These are phyloP conservation scores for Podarcis lilfordi DNA, from an alignment of 2,797 vertebrate species.

Conservation along the genomic window DNA sequence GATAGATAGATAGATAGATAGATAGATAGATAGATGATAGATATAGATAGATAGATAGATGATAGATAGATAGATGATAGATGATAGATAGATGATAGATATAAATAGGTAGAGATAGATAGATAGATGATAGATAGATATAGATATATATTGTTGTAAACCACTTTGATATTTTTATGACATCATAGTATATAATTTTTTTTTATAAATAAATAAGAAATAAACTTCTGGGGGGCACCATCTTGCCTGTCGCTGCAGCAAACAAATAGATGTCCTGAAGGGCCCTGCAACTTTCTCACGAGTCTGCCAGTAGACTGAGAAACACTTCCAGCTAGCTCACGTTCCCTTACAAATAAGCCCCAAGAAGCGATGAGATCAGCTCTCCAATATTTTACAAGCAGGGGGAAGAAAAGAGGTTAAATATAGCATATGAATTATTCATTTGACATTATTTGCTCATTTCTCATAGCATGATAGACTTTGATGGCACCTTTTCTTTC, in stretches of 20 bases:
- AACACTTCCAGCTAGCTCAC: background rate
- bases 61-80: no score
- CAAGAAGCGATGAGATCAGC: conserved; percentile 11
- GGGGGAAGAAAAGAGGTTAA: conserved; percentile 2
- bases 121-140: no score
- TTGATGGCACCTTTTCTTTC: conserved; percentile 29
- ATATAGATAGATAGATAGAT: no score
- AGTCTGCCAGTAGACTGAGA: background rate
- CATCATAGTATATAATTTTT: no score
- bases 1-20: no score
- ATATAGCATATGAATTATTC: conserved; percentile 50
- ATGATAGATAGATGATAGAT: no score
- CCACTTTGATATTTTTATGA: no score
- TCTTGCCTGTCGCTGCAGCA: background rate
- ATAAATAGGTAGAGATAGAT: no score
- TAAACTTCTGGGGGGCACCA: background rate
- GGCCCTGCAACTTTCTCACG: background rate
- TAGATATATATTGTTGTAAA: no score
- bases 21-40: no score
- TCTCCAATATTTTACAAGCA: conserved; percentile 12
- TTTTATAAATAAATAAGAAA: no score
- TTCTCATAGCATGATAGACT: conserved; percentile 17
- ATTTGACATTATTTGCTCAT: conserved; percentile 28
- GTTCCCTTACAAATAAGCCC: conserved; percentile 6
- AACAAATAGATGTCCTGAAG: background rate